Conservation (phyloP, 1,140 invertebrate genomes). For the Drosophila carrolli region DNA sequence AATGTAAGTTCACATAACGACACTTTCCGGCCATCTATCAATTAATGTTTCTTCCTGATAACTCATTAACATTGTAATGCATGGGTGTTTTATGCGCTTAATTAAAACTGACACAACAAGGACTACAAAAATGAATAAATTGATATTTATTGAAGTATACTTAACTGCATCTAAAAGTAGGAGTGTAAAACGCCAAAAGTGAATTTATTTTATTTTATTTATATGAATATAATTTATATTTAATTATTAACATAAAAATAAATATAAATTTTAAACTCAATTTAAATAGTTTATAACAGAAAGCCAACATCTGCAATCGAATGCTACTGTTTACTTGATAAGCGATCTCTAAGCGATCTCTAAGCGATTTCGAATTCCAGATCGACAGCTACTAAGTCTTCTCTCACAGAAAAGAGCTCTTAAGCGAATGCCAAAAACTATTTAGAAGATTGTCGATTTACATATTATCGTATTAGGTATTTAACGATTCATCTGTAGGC, state of each 20-base stretch:
- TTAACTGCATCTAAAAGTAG: too few species aligned
- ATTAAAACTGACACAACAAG: too few species aligned
- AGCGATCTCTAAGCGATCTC: background rate
- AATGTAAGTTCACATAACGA: too few species aligned
- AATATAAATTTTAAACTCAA: background rate
- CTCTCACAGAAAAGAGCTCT: background rate
- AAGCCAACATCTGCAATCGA: too few species aligned
- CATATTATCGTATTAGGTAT: constrained; percentile 14
- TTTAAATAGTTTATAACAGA: background rate
- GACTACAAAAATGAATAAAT: too few species aligned
- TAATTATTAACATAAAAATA: background rate
- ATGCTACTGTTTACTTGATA: background rate
- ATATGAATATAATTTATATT: background rate
- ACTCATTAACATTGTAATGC: too few species aligned
- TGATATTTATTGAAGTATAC: too few species aligned
- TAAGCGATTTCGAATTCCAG: background rate
- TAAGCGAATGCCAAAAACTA: constrained; percentile 9
- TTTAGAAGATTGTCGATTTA: constrained; percentile 15
- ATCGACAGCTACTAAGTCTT: background rate
- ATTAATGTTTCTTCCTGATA: too few species aligned
- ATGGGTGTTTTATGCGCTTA: too few species aligned
- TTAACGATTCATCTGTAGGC: constrained; percentile 28
- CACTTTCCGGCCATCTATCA: too few species aligned
- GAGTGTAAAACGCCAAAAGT: too few species aligned
- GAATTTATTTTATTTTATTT: too few species aligned